Conservation (phyloP, 1,140 invertebrate genomes). For the Alviniconcha marisindica region DNA sequence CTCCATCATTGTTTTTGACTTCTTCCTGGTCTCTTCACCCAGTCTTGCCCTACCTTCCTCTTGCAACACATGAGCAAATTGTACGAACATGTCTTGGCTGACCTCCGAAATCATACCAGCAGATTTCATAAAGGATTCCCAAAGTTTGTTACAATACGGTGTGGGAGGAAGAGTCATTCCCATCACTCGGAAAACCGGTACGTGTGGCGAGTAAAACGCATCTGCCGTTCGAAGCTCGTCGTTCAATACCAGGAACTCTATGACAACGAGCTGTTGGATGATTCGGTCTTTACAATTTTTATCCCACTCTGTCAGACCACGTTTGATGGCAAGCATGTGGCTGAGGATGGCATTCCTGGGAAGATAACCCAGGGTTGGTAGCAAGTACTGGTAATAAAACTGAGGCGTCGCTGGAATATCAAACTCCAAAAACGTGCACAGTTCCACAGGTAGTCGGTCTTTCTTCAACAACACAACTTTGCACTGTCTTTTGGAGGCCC, state of each 20-base stretch:
- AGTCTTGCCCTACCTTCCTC: not conserved
- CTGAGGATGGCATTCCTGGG: not conserved
- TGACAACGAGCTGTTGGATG: not conserved
- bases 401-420: not conserved
- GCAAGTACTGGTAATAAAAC: not conserved
- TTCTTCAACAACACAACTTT: not conserved
- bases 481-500: not conserved
- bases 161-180: not conserved
- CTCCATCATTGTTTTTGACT: constrained; percentile 7
- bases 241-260: not conserved
- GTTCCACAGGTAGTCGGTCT: not conserved
- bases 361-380: not conserved
- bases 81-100: not conserved
- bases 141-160: not conserved
- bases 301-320: not conserved
- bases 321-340: constrained; percentile 10
- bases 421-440: not conserved
- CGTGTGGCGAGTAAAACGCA: constrained; percentile 16
- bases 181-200: constrained; percentile 1
- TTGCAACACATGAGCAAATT: not conserved
- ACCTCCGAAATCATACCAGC: constrained; percentile 9
- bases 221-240: not conserved
- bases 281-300: not conserved
- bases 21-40: not conserved
- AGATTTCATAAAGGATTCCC: constrained; percentile 13